These are phyloP conservation scores for Gobio occitaniae DNA, from an alignment of 2,797 vertebrate genomes.

Conservation along the genomic window DNA sequence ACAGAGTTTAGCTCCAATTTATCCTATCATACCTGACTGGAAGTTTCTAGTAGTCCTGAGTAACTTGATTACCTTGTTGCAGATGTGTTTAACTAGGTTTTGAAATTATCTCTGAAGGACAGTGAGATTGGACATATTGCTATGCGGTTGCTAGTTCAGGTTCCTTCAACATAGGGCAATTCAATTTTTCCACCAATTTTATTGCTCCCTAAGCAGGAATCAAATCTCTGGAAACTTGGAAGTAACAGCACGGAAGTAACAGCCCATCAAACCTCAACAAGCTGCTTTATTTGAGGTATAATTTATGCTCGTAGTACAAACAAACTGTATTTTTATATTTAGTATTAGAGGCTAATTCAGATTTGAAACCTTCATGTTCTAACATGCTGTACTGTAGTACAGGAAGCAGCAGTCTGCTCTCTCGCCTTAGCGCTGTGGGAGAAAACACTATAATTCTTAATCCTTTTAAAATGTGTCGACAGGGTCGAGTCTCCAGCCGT, in stretches of 20 bases:
- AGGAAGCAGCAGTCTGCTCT: constrained; percentile 23
- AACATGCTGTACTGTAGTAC: neutral
- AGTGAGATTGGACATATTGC: neutral
- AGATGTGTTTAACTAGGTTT: neutral
- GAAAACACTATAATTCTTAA: constrained; percentile 55
- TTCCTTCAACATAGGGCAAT: too few species aligned
- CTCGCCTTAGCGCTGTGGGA: constrained; percentile 24
- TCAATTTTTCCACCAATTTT: neutral
- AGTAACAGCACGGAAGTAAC: neutral
- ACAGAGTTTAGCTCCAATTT: neutral
- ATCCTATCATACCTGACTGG: neutral
- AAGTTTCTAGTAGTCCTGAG: neutral
- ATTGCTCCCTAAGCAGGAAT: neutral
- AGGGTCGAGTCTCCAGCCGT: constrained; percentile 63
- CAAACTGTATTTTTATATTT: neutral
- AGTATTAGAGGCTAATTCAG: neutral
- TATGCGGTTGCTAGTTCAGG: neutral
- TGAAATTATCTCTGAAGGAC: neutral
- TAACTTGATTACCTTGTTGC: neutral
- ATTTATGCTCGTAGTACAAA: neutral
- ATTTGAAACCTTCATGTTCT: neutral
- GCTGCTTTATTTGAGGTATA: neutral
- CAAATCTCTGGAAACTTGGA: neutral
- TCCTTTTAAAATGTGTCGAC: constrained; percentile 56
- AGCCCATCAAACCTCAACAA: neutral